Conservation (phyloP, 2,888 invertebrate species). For the Agrochola macilenta region DNA sequence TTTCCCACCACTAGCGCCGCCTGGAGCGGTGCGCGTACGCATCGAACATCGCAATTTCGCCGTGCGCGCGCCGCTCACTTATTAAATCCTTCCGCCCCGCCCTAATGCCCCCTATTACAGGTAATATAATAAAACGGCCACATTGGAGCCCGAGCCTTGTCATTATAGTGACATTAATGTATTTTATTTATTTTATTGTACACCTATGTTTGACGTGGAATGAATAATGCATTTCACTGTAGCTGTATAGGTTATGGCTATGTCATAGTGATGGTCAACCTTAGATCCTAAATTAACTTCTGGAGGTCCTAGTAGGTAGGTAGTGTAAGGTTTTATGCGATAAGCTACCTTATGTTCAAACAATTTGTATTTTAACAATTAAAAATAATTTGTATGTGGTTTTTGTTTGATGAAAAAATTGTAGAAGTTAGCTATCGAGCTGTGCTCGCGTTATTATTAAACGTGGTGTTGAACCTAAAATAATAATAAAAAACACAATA, state of each 20-base stretch:
- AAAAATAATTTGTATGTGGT: too few relatives aligned
- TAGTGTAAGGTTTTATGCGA: too few relatives aligned
- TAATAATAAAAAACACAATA: too few relatives aligned
- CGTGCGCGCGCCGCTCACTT: slow-evolving; percentile 83
- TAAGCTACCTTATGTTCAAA: too few relatives aligned
- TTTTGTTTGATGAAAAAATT: too few relatives aligned
- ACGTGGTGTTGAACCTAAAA: too few relatives aligned
- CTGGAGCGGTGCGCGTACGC: slow-evolving; percentile 82
- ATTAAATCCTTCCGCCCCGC: slow-evolving; percentile 89
- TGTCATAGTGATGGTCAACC: not conserved
- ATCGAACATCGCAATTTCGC: slow-evolving; percentile 81
- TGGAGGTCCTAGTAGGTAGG: not conserved
- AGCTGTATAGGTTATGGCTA: not conserved
- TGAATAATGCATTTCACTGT: slow-evolving; percentile 49
- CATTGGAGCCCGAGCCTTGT: slow-evolving; percentile 61
- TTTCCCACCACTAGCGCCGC: slow-evolving; percentile 72
- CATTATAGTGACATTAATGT: slow-evolving; percentile 81
- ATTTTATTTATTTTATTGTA: slow-evolving; percentile 67
- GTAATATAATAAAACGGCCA: slow-evolving; percentile 86
- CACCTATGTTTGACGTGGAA: slow-evolving; percentile 58
- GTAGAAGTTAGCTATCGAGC: too few relatives aligned
- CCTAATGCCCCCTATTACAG: slow-evolving; percentile 88
- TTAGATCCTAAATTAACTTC: not conserved
- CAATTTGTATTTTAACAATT: too few relatives aligned
- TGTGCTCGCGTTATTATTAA: too few relatives aligned